These are phyloP conservation scores for Deilephila porcellus DNA, from an alignment of 2,888 invertebrate genomes.

Conservation along the genomic window DNA sequence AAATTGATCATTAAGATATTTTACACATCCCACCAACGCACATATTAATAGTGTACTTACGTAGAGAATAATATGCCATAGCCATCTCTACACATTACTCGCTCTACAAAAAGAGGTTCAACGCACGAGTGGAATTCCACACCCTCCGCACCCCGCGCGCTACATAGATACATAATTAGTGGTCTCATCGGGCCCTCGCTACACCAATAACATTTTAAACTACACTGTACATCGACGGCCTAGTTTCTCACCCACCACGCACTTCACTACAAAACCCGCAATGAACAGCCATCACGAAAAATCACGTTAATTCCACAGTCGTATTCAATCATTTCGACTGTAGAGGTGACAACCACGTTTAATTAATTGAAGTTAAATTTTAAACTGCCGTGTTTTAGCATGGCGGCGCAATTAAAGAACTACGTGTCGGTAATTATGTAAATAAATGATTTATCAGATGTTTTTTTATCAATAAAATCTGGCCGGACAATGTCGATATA, in stretches of 20 bases:
- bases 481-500: slow-evolving; percentile 10
- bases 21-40: too few relatives aligned
- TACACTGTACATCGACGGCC: slow-evolving; percentile 58
- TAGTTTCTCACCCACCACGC: background rate
- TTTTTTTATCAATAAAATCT: slow-evolving; percentile 29
- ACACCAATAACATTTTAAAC: slow-evolving; percentile 57
- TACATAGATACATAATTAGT: slow-evolving; percentile 81
- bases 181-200: slow-evolving; percentile 69
- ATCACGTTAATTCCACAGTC: slow-evolving; percentile 26
- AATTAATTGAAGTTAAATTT: slow-evolving; percentile 60
- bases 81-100: slow-evolving; percentile 40
- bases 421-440: slow-evolving; percentile 38
- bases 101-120: slow-evolving; percentile 59
- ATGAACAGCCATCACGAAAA: slow-evolving; percentile 28
- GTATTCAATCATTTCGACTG: slow-evolving; percentile 31
- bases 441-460: slow-evolving; percentile 41
- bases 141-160: slow-evolving; percentile 58
- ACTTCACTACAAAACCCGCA: background rate
- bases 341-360: slow-evolving; percentile 50
- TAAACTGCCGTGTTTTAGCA: slow-evolving; percentile 46
- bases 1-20: too few relatives aligned
- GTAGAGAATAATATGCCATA: slow-evolving; percentile 34
- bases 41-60: too few relatives aligned
- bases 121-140: slow-evolving; percentile 74
- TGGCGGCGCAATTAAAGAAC: slow-evolving; percentile 41